A percentile compares a stretch with the other conserved stretches of the same genome.
phyloP scores from a whole-genome alignment of 2,113 vertebrate species.

The Prionailurus viverrinus region DNA sequence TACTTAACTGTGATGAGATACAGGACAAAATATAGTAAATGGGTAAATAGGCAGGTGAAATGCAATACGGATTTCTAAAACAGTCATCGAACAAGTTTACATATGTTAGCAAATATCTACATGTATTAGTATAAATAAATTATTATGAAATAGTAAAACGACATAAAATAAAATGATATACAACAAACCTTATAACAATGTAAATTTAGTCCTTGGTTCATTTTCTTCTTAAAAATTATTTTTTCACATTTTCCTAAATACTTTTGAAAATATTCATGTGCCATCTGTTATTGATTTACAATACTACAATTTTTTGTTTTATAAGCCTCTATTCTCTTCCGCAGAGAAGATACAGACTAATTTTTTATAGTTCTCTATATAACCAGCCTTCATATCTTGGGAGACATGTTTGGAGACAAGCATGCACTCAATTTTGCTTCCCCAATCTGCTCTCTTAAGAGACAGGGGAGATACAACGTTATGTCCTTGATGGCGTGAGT shows the following conservation, averaged over 20 bases:
- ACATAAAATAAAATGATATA: neutral
- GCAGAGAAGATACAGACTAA: neutral
- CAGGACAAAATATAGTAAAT: neutral
- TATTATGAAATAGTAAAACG: neutral
- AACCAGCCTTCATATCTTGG: neutral
- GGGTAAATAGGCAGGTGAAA: neutral
- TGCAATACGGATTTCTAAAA: conserved; percentile 3
- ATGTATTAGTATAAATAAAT: conserved; percentile 44
- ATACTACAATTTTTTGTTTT: conserved; percentile 11
- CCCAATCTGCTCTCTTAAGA: neutral
- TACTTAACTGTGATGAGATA: conserved; percentile 6
- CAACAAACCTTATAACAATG: neutral
- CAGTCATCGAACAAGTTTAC: neutral
- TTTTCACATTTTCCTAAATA: conserved; percentile 50
- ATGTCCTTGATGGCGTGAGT: neutral
- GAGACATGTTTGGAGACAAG: conserved; percentile 44
- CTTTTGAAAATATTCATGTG: conserved; percentile 5
- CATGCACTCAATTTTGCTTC: neutral
- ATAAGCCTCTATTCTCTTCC: neutral
- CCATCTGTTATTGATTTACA: conserved; percentile 28
- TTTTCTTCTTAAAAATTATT: neutral
- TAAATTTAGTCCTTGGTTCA: neutral
- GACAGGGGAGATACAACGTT: neutral
- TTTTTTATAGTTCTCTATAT: conserved; percentile 29
- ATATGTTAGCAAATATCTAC: neutral